Evolutionary conservation across 1,140 invertebrate species (phyloP), one percentile per base, ranked within the genome.

Genomic region (Rhopalosiphum maidis): DNA sequence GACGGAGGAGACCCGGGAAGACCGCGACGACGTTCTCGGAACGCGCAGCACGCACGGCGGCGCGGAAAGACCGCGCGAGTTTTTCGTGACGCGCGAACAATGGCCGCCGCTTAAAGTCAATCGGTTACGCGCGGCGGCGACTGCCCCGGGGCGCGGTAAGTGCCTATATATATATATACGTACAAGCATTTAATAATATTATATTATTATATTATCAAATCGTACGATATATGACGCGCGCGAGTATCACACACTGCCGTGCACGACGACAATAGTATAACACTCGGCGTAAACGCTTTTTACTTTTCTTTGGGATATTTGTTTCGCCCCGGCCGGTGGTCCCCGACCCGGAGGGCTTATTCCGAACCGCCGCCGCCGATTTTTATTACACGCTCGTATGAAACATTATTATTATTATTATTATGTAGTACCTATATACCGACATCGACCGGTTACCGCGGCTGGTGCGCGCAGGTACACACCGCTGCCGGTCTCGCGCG

Each of bases 41-140:
- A 88, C 83, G 37, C 21, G 35, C 37, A 37, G 25, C 83, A 85
- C 83, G 37, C 7, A 48, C 37, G 37, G 37, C 22, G 82, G 18
- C 86, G 41, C 35, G 60, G 90, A 46, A 46, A 77, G 60, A 46
- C 48, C 48, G 2, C 15, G 60, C 41, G 55, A 91, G 90, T 91
- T 91, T 51, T 60, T 60, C 37, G 89, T 90, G 89, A 60, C 89
- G 89, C 37, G 89, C 54, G 11, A 68, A 93, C 91, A 86, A 93
- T 85, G 91, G 82, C 77, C 22, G 77, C 91, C 91, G n/a, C 43
- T 86, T 54, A 55, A 93, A 86, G 91, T 93, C 82, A 54, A 93
- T 93, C 55, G 91, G 91, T 93, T 93, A 82, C 91, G 77, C 91
- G 48, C 51, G 35, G 30, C 55, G 51, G 77, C 82, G 35, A 30